A percentile compares a stretch with the other conserved stretches of the same genome.
These are phyloP conservation scores for Iguana delicatissima DNA, from an alignment of 2,797 vertebrate species.

Conservation along the genomic window DNA sequence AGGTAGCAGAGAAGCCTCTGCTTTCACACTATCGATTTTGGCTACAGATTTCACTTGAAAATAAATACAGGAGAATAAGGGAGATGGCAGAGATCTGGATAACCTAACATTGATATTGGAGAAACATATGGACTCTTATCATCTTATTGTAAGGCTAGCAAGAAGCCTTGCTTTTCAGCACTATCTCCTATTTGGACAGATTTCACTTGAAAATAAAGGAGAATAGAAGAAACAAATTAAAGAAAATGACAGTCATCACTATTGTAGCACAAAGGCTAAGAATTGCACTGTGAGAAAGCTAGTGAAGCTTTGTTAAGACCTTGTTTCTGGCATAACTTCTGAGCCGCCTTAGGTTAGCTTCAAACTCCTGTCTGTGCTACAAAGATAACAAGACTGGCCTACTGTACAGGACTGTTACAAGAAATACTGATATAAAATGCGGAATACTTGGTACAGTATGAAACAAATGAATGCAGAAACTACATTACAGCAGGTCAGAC, in stretches of 20 bases:
- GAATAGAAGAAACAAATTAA: too few species aligned
- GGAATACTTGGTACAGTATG: neutral
- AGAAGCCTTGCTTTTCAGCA: too few species aligned
- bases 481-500: neutral
- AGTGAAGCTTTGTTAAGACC: neutral
- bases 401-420: neutral
- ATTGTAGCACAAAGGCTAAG: neutral
- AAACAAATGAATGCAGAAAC: neutral
- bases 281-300: neutral
- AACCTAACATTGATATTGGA: too few species aligned
- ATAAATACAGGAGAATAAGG: neutral
- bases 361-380: neutral
- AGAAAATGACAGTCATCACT: neutral
- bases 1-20: neutral
- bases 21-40: too few species aligned
- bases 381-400: neutral
- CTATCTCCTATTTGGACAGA: too few species aligned
- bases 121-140: too few species aligned
- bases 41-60: neutral
- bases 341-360: neutral
- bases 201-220: too few species aligned
- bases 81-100: neutral
- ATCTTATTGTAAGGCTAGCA: too few species aligned
- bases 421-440: neutral
- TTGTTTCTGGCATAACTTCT: neutral